Evolutionary conservation across 2,113 vertebrate genomes (phyloP).

Genomic region (Glaucomys volans): DNA sequence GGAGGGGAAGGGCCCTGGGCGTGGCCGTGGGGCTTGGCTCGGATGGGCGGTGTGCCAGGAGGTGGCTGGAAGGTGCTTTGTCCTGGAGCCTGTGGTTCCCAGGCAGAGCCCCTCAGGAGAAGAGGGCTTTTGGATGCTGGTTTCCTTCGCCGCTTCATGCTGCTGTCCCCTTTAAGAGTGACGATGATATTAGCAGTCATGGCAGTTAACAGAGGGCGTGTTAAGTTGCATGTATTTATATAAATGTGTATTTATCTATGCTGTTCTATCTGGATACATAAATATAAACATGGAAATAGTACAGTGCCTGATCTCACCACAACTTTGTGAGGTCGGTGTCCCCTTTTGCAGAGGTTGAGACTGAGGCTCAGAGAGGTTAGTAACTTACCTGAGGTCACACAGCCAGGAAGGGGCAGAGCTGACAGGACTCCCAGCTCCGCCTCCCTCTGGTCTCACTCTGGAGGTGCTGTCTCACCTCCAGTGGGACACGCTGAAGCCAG

Average conservation of each 20-base stretch:
- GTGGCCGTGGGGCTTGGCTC: too few relatives aligned
- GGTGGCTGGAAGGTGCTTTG: neutral
- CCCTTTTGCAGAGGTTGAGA: neutral
- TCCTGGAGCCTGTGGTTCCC: neutral
- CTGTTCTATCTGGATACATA: neutral
- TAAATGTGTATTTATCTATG: neutral
- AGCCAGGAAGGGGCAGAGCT: neutral
- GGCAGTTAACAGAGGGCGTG: too few relatives aligned
- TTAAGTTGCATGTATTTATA: neutral
- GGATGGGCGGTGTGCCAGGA: too few relatives aligned
- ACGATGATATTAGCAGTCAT: fast-evolving
- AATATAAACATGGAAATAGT: neutral
- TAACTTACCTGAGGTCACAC: neutral
- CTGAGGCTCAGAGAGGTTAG: neutral
- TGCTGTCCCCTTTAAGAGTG: neutral
- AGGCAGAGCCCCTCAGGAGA: neutral
- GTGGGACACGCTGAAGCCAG: neutral
- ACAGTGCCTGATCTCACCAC: neutral
- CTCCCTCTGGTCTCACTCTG: neutral
- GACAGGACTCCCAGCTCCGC: neutral
- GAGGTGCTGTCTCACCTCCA: neutral
- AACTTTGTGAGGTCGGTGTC: neutral
- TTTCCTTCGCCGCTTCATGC: neutral
- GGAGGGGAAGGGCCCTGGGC: too few relatives aligned
- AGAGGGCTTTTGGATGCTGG: neutral